phyloP scores from a whole-genome alignment of 2,888 invertebrate species.

The Pachymerium ferrugineum region DNA sequence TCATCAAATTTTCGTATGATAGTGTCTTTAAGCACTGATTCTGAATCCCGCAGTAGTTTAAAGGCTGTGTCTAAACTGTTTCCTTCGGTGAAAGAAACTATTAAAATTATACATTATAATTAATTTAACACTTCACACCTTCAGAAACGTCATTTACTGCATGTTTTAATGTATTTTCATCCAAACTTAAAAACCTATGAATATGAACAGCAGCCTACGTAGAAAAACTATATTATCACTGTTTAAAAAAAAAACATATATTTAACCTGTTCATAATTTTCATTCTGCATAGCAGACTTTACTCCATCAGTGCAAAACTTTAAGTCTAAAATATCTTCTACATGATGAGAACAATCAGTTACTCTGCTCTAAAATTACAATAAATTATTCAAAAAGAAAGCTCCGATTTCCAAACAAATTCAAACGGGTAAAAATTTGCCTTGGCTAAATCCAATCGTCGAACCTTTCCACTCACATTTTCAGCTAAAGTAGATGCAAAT shows the following conservation, averaged over 20 bases:
- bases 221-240: not conserved
- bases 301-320: constrained; percentile 97
- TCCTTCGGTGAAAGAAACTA: constrained; percentile 47
- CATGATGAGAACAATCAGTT: constrained; percentile 86
- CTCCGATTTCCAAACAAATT: not conserved
- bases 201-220: constrained; percentile 81
- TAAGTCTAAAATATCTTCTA: constrained; percentile 89
- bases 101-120: not conserved
- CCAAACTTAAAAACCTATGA: constrained; percentile 87
- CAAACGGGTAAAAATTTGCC: too few relatives aligned
- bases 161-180: constrained; percentile 70
- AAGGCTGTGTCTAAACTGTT: constrained; percentile 67
- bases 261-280: constrained; percentile 79
- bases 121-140: constrained; percentile 46
- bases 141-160: constrained; percentile 69
- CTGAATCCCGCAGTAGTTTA: constrained; percentile 67
- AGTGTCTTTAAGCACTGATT: constrained; percentile 62
- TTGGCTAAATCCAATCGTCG: constrained; percentile 85
- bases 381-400: not conserved
- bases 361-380: constrained; percentile 66
- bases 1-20: constrained; percentile 81
- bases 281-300: constrained; percentile 82
- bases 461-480: constrained; percentile 93
- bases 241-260: not conserved
- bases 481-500: constrained; percentile 79